Evolutionary conservation across 2,888 invertebrate species (phyloP).

Genomic region (Melolontha melolontha): DNA sequence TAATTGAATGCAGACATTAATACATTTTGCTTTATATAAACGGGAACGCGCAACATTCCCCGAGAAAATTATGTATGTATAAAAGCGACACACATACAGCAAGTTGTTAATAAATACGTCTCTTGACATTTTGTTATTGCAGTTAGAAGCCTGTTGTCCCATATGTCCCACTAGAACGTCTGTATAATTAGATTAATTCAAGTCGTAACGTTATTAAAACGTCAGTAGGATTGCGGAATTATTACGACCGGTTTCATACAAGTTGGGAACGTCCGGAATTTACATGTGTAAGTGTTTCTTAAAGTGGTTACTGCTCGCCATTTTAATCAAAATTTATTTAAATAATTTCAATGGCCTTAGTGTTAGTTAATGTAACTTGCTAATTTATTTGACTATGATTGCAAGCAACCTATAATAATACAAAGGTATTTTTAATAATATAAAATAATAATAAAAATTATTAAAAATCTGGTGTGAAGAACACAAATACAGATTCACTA

Average conservation of each 20-base stretch:
- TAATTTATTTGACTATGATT: no score
- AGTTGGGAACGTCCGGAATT: conserved; percentile 33
- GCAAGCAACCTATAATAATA: no score
- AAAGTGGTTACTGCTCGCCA: no score
- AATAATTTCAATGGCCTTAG: no score
- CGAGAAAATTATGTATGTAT: conserved; percentile 18
- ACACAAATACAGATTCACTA: no score
- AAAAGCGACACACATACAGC: conserved; percentile 11
- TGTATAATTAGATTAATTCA: conserved; percentile 41
- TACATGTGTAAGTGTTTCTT: neutral
- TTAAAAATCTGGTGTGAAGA: no score
- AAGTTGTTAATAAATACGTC: conserved; percentile 41
- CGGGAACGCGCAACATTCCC: conserved; percentile 1
- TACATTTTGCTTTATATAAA: conserved; percentile 19
- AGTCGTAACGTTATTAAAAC: conserved; percentile 37
- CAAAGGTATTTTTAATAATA: no score
- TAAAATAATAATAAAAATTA: no score
- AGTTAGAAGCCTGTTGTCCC: conserved; percentile 32
- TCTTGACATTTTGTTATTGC: conserved; percentile 40
- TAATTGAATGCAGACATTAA: conserved; percentile 33
- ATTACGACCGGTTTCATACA: conserved; percentile 29
- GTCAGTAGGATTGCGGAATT: conserved; percentile 36
- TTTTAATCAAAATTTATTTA: no score
- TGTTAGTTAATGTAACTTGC: no score
- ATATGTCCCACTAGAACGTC: conserved; percentile 36